A percentile compares a stretch with the other conserved stretches of the same genome.
Evolutionary conservation across 2,113 vertebrate genomes (phyloP).

Genomic region (Bucco capensis): DNA sequence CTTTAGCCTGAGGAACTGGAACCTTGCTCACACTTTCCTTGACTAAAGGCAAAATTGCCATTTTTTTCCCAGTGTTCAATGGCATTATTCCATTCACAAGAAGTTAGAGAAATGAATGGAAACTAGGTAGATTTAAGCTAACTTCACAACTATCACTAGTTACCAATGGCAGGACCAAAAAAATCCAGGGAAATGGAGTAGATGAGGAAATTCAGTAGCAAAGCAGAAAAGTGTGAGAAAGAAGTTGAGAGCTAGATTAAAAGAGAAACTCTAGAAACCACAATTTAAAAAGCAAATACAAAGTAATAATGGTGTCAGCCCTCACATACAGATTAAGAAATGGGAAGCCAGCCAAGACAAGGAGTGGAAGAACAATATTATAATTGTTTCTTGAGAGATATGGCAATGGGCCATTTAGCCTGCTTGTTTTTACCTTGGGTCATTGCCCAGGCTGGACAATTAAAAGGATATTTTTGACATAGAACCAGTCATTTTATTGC

Average conservation of each 20-base stretch:
- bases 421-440: conserved; percentile 68
- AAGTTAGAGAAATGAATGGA: not conserved
- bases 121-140: not conserved
- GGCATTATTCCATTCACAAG: not conserved
- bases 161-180: not conserved
- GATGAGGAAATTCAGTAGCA: not conserved
- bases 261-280: conserved; percentile 22
- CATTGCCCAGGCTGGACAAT: conserved; percentile 69
- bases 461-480: conserved; percentile 67
- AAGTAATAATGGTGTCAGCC: conserved; percentile 46
- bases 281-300: conserved; percentile 41
- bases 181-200: not conserved
- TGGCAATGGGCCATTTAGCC: conserved; percentile 64
- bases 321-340: conserved; percentile 60
- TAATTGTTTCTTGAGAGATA: conserved; percentile 65
- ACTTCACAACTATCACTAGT: not conserved
- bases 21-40: not conserved
- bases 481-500: conserved; percentile 50
- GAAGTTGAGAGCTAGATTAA: not conserved
- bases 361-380: conserved; percentile 49
- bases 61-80: not conserved
- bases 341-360: conserved; percentile 56
- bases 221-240: not conserved
- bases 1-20: not conserved
- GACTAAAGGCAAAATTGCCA: not conserved